Percentiles rank a stretch among this genome's conserved stretches.
Evolutionary conservation across 2,888 invertebrate species (phyloP).

Genomic region (Gastracanthus pulcherrimus): DNA sequence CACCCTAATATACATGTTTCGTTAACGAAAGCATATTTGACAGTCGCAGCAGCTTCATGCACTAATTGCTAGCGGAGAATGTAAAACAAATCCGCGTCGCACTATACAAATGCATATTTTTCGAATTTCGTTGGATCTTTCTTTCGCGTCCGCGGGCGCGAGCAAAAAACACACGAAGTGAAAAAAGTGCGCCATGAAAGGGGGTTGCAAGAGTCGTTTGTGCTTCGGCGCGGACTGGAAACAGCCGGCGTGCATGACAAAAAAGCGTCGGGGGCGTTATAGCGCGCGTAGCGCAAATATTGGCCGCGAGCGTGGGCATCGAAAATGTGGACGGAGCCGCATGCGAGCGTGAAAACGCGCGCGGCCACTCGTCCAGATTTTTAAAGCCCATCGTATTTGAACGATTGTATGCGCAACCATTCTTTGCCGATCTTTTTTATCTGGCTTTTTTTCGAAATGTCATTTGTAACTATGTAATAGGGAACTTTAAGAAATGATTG

Average conservation of each 20-base stretch:
- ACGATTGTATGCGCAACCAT: slow-evolving; percentile 10
- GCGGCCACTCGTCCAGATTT: not conserved
- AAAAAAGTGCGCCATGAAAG: slow-evolving; percentile 28
- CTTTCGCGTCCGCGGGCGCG: not conserved
- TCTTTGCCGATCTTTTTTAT: slow-evolving; percentile 3
- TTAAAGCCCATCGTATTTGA: slow-evolving; percentile 15
- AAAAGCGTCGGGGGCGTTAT: slow-evolving; percentile 29
- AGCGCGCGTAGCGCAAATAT: slow-evolving; percentile 30
- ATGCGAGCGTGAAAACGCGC: not conserved
- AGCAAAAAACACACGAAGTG: slow-evolving; percentile 2
- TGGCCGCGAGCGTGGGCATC: slow-evolving; percentile 28
- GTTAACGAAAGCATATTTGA: no score
- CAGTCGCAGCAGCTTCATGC: not conserved
- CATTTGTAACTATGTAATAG: not conserved
- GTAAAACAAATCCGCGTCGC: not conserved
- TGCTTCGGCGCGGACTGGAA: slow-evolving; percentile 34
- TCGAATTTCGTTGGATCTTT: not conserved
- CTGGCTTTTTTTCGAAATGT: not conserved
- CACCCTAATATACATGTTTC: no score
- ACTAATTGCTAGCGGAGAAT: not conserved
- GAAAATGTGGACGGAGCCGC: slow-evolving; percentile 25
- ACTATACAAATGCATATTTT: not conserved
- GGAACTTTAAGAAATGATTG: no score
- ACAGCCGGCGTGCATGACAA: slow-evolving; percentile 28
- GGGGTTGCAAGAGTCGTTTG: slow-evolving; percentile 17